These are phyloP conservation scores for Lates japonicus DNA, from an alignment of 2,797 vertebrate species.

Conservation along the genomic window DNA sequence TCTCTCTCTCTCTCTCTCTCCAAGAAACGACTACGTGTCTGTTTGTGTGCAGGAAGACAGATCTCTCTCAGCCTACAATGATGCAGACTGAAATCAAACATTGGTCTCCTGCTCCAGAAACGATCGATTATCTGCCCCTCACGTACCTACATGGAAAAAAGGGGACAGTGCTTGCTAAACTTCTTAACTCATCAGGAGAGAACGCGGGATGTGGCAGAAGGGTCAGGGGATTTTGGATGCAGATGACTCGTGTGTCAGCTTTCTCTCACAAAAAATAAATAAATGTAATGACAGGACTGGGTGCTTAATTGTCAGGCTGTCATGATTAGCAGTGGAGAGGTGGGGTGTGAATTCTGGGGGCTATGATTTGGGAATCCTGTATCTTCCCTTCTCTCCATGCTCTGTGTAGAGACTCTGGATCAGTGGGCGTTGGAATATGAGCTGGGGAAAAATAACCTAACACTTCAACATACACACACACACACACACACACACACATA, in stretches of 20 bases:
- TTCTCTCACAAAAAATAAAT: not conserved
- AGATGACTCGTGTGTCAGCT: slow-evolving; percentile 13
- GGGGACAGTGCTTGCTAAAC: too few species aligned
- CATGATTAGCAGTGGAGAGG: slow-evolving; percentile 24
- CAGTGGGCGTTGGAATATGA: slow-evolving; percentile 80
- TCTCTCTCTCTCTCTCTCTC: slow-evolving; percentile 46
- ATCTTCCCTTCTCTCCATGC: not conserved
- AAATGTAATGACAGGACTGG: slow-evolving; percentile 23
- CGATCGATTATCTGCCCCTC: slow-evolving; percentile 59
- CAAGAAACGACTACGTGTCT: slow-evolving; percentile 84
- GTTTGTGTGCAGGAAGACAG: slow-evolving; percentile 78
- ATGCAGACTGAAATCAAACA: slow-evolving; percentile 85
- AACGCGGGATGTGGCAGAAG: not conserved
- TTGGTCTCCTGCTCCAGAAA: slow-evolving; percentile 62
- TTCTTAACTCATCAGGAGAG: not conserved
- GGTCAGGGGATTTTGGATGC: slow-evolving; percentile 1
- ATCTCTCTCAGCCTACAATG: slow-evolving; percentile 36
- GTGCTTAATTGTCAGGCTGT: slow-evolving; percentile 47
- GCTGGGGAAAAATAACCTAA: slow-evolving; percentile 71
- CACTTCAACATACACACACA: slow-evolving; percentile 11
- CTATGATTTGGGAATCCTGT: slow-evolving; percentile 22
- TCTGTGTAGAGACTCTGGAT: slow-evolving; percentile 74
- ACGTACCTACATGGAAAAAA: slow-evolving; percentile 12
- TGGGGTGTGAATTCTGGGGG: slow-evolving; percentile 1
- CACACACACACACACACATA: slow-evolving; percentile 19